Percentiles rank a stretch among this genome's conserved stretches.
These are phyloP conservation scores for Tetranychus piercei DNA, from an alignment of 2,888 invertebrate genomes.

Conservation along the genomic window DNA sequence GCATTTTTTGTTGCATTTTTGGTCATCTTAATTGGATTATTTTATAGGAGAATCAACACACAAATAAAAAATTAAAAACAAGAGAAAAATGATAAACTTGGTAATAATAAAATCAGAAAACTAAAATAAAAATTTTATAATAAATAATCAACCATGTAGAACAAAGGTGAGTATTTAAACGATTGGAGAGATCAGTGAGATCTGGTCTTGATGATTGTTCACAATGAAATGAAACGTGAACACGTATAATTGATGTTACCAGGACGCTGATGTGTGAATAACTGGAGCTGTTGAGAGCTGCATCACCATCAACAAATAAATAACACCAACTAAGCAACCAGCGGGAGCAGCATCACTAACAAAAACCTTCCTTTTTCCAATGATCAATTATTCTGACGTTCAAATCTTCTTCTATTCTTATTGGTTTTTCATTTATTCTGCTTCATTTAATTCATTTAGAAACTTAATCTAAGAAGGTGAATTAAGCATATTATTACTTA, in stretches of 20 bases:
- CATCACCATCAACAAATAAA: not conserved
- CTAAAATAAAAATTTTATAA: not conserved
- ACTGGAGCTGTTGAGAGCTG: not conserved
- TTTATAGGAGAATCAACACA: not conserved
- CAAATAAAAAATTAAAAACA: not conserved
- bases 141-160: not conserved
- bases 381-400: too few relatives aligned
- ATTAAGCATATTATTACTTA: not conserved
- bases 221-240: not conserved
- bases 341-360: not conserved
- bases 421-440: not conserved
- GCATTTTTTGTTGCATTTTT: not conserved
- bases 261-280: not conserved
- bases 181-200: not conserved
- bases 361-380: too few relatives aligned
- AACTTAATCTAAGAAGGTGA: not conserved
- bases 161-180: not conserved
- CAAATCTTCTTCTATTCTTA: too few relatives aligned
- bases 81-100: not conserved
- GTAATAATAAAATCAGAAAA: not conserved
- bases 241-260: slow-evolving; percentile 1
- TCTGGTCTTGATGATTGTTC: not conserved
- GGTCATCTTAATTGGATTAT: not conserved
- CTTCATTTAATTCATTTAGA: not conserved
- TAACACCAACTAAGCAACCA: not conserved